Evolutionary conservation across 2,888 invertebrate genomes (phyloP).

Genomic region (Coleophora flavipennella): DNA sequence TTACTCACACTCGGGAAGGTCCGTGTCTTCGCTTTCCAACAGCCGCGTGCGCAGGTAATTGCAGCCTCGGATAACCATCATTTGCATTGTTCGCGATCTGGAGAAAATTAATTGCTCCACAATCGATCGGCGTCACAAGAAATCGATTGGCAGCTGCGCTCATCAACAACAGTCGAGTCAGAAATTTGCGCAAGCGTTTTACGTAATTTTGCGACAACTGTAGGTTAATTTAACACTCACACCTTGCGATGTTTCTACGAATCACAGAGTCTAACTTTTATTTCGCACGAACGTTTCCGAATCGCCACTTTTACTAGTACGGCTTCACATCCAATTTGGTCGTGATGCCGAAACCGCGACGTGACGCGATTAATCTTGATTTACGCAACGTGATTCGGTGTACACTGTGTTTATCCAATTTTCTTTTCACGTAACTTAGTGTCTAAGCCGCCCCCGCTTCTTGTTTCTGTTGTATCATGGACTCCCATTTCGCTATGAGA

Average conservation of each 20-base stretch:
- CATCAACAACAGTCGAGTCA: constrained; percentile 1
- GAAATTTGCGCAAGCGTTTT: neutral
- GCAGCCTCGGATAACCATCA: constrained; percentile 56
- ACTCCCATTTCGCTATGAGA: constrained; percentile 87
- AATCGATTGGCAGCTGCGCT: constrained; percentile 30
- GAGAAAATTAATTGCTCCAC: constrained; percentile 62
- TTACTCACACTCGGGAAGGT: constrained; percentile 50
- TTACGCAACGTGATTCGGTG: constrained; percentile 17
- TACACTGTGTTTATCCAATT: constrained; percentile 31
- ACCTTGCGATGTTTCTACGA: constrained; percentile 5
- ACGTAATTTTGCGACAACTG: neutral
- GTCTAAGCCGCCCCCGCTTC: constrained; percentile 66
- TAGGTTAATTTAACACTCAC: constrained; percentile 8
- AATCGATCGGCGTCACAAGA: constrained; percentile 44
- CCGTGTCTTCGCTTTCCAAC: constrained; percentile 58
- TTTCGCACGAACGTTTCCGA: constrained; percentile 21
- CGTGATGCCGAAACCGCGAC: constrained; percentile 4
- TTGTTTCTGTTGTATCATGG: constrained; percentile 78
- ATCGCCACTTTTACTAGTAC: constrained; percentile 15
- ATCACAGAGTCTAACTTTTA: constrained; percentile 7
- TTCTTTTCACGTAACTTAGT: constrained; percentile 18
- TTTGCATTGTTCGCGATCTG: constrained; percentile 60
- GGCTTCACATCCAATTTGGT: constrained; percentile 14
- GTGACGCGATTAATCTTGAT: constrained; percentile 6
- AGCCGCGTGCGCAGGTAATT: constrained; percentile 45